Evolutionary conservation across 2,113 vertebrate species (phyloP).

Genomic region (Datnioides undecimradiatus): DNA sequence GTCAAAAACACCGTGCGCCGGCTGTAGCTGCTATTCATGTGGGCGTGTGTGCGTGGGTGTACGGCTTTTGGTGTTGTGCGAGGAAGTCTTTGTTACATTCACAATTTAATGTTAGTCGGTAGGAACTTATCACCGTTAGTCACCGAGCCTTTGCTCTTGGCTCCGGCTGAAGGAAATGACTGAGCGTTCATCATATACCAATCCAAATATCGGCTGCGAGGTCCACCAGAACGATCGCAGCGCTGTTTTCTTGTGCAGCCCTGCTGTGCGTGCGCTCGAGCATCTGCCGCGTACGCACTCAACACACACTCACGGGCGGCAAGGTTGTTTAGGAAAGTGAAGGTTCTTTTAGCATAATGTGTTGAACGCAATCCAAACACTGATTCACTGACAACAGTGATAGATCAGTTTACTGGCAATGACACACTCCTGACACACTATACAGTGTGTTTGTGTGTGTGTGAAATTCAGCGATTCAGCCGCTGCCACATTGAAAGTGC

Average conservation of each 20-base stretch:
- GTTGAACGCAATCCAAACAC: slow-evolving; percentile 41
- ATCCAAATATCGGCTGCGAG: slow-evolving; percentile 39
- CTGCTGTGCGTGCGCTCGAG: background rate
- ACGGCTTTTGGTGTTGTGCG: slow-evolving; percentile 34
- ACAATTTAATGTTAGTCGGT: slow-evolving; percentile 24
- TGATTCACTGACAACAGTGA: slow-evolving; percentile 56
- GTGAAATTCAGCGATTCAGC: slow-evolving; percentile 45
- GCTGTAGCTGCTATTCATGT: slow-evolving; percentile 42
- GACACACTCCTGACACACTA: slow-evolving; percentile 31
- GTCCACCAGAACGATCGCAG: slow-evolving; percentile 22
- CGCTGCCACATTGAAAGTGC: slow-evolving; percentile 21
- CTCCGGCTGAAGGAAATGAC: slow-evolving; percentile 24
- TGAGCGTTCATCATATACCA: slow-evolving; percentile 14
- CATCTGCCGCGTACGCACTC: slow-evolving; percentile 27
- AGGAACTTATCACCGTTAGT: slow-evolving; percentile 33
- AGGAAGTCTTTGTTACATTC: slow-evolving; percentile 55
- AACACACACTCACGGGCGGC: slow-evolving; percentile 4
- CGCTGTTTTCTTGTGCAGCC: slow-evolving; percentile 7
- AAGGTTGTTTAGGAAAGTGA: slow-evolving; percentile 31
- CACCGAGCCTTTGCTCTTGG: slow-evolving; percentile 42
- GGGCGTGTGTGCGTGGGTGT: slow-evolving; percentile 49
- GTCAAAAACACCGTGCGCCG: slow-evolving; percentile 23
- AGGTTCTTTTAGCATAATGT: slow-evolving; percentile 30
- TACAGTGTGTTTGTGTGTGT: slow-evolving; percentile 11
- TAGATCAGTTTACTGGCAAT: slow-evolving; percentile 45